Conservation (phyloP, 2,113 vertebrate species). For the Prunella fulvescens region DNA sequence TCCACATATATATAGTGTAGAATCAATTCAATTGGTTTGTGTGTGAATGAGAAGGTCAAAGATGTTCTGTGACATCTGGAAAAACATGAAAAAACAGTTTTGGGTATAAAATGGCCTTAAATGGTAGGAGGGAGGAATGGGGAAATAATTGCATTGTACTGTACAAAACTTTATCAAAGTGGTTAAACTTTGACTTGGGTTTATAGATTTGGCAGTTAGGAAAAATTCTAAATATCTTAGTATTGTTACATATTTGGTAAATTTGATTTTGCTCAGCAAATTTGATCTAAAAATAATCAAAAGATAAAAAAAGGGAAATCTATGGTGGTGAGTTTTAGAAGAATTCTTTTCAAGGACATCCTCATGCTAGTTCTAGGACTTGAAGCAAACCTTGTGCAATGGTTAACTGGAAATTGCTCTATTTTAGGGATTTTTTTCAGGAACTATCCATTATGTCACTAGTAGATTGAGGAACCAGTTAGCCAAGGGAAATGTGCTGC, state of each 20-base stretch:
- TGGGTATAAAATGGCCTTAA: neutral
- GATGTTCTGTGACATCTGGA: neutral
- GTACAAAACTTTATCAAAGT: neutral
- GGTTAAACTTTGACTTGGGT: neutral
- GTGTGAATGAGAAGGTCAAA: neutral
- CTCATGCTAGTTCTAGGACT: neutral
- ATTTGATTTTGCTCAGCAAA: neutral
- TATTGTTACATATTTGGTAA: neutral
- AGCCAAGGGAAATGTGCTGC: neutral
- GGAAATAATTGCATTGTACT: neutral
- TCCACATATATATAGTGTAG: slow-evolving; percentile 71
- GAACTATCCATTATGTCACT: neutral
- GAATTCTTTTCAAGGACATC: neutral
- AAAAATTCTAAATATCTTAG: neutral
- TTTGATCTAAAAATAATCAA: neutral
- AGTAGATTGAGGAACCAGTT: neutral
- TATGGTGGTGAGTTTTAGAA: neutral
- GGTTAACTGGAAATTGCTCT: neutral
- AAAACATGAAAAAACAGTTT: neutral
- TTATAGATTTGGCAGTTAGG: neutral
- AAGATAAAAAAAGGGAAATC: neutral
- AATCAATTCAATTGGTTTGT: slow-evolving; percentile 39
- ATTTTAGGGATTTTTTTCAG: neutral
- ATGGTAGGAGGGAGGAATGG: neutral
- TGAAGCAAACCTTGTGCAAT: neutral